Conservation (phyloP, 2,113 vertebrate genomes). For the Tychaedon coryphoeus region DNA sequence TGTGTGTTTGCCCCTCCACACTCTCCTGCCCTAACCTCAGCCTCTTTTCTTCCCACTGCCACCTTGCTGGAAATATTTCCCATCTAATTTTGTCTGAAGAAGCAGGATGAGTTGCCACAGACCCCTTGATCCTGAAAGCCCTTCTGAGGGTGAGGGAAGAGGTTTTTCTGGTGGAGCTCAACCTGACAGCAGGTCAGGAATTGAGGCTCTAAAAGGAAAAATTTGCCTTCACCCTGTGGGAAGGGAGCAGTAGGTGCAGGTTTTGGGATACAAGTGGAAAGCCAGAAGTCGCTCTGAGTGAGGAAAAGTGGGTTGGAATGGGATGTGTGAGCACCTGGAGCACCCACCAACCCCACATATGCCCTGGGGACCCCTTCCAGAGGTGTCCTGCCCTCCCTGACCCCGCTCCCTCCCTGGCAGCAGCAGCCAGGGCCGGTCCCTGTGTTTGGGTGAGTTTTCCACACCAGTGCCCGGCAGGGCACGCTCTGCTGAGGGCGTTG, state of each 20-base stretch:
- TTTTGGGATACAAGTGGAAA: background rate
- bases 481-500: background rate
- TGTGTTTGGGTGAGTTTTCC: background rate
- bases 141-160: background rate
- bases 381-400: background rate
- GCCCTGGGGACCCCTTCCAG: fast-evolving
- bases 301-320: background rate
- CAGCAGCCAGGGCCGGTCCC: background rate
- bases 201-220: background rate
- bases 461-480: background rate
- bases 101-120: background rate
- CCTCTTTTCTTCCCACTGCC: background rate
- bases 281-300: background rate
- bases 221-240: background rate
- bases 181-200: background rate
- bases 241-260: background rate
- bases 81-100: background rate
- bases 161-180: background rate
- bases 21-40: background rate
- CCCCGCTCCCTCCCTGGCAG: background rate
- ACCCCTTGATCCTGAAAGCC: background rate
- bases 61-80: background rate
- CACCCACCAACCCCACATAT: background rate
- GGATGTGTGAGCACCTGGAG: background rate
- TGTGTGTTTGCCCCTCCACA: background rate